Base-by-base conservation (phyloP, 2,888 invertebrate genomes). In the Ceramica pisi region DNA sequence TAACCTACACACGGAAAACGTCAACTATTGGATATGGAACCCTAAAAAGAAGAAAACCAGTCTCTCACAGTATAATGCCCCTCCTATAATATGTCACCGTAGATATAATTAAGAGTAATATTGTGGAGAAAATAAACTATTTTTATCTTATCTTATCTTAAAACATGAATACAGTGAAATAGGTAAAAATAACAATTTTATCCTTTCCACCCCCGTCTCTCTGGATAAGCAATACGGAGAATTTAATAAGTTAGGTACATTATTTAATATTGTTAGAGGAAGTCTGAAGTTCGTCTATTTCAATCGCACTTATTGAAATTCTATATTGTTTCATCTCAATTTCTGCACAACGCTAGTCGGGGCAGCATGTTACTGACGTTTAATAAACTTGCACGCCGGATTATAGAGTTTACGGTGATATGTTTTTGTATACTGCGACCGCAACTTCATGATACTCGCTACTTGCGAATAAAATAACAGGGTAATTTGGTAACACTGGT, bases 361-460 rank as follows among this genome's bases (percentile, higher is more conserved):
- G 80, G 88, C 92, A 93, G 90, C 87, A 85, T 93, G 93, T 79
- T 88, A 80, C 89, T 92, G 93, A 93, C 93, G 87, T 93, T 93
- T 93, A 92, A 92, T 93, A 93, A 92, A 91, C 92, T 92, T 88
- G 90, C 88, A 84, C 87, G 78, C 83, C 66, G 81, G 88, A 90
- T 90, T 90, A 91, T 90, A 85, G 87, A 90, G 89, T 90, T 91
- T 87, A 89, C 87, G 85, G 87, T 88, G 90, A 90, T 90, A 91
- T 86, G 89, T 88, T 88, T 88, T 89, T 83, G 86, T 84, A 76
- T 72, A 88, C 68, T 71, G 21, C 61, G 81, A 69, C 48, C 38
- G 0, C 68, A 66, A 59, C 31, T 21, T 65, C 38, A 4, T 65
- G 82, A 19, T 69, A 78, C 70, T 55, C 12, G 21, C 8, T 1